Base-by-base conservation (phyloP, 1,140 invertebrate genomes). In the Drosophila dunni region DNA sequence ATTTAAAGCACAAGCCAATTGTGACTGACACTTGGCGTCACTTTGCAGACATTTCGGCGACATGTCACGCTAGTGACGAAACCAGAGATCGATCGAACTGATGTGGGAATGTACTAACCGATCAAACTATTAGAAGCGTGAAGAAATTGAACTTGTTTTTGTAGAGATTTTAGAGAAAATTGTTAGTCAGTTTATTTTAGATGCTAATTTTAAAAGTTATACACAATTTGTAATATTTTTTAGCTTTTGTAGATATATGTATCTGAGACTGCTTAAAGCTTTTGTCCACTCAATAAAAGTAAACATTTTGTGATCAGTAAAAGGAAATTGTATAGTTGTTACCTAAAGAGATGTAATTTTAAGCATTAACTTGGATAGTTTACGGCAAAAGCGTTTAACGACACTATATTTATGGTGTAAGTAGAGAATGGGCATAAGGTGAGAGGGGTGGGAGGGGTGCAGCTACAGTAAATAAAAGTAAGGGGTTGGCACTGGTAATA, bases 381-480 rank as follows among this genome's bases (percentile, higher is more conserved):
- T 45, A 58, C 42, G 33, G 40, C 44, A 15, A 11, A 7, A 48
- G 2, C 20, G 29, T 65, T 51, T 40, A 62, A 69, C 62, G 69
- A 36, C 36, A 45, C 34, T 48, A 2, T 61, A 36, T 60, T 67
- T 72, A 67, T 67, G 54, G 20, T 29, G 40, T 9, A 40, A 11
- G 15, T n/a, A 15, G 13, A 7, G 15, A 8, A 15, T 9, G 38
- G 20, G 9, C 1, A 2, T 11, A n/a, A n/a, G n/a, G 42, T 0
- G 17, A 20, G 9, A 0, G 13, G 2, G 17, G 15, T 24, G 38
- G 34, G 17, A 9, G 7, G 7, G 9, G 36, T 15, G 17, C 1
- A 20, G 17, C 17, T 20, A 20, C 17, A 40, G 11, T 13, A 38
- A 10, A 3, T 7, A 8, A 38, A 13, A 24, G 44, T n/a, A 13